phyloP scores from a whole-genome alignment of 2,888 invertebrate species.

The Calameuta pallipes region DNA sequence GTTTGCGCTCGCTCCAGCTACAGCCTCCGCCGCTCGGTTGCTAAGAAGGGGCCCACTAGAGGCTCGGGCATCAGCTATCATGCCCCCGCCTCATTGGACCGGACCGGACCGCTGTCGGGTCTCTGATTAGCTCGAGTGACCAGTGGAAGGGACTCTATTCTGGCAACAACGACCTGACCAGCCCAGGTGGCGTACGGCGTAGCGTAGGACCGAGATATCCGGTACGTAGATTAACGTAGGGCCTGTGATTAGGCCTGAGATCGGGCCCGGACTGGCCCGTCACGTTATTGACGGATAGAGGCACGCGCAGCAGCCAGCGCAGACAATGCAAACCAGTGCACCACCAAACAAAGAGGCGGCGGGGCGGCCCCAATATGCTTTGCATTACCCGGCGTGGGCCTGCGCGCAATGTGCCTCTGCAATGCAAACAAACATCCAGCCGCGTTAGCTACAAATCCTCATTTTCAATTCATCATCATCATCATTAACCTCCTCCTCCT shows the following conservation, averaged over 20 bases:
- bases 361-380: constrained; percentile 60
- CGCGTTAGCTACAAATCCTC: constrained; percentile 60
- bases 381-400: constrained; percentile 67
- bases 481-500: neutral
- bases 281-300: constrained; percentile 62
- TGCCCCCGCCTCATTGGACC: constrained; percentile 62
- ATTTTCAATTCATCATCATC: constrained; percentile 35
- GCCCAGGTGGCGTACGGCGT: constrained; percentile 56
- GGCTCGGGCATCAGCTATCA: constrained; percentile 39
- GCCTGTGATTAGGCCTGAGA: constrained; percentile 35
- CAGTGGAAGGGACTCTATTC: constrained; percentile 60
- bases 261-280: constrained; percentile 53
- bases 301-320: constrained; percentile 67
- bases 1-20: constrained; percentile 63
- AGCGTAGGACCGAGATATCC: constrained; percentile 57
- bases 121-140: constrained; percentile 57
- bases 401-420: constrained; percentile 67
- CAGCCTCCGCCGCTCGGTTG: constrained; percentile 63
- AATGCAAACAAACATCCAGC: constrained; percentile 66
- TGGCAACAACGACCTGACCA: constrained; percentile 59
- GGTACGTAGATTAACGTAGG: constrained; percentile 53
- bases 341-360: constrained; percentile 62
- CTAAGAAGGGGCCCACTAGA: constrained; percentile 49
- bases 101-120: constrained; percentile 57
- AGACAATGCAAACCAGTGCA: constrained; percentile 66